phyloP scores from a whole-genome alignment of 2,113 vertebrate species.

The Ceyx melanurus region DNA sequence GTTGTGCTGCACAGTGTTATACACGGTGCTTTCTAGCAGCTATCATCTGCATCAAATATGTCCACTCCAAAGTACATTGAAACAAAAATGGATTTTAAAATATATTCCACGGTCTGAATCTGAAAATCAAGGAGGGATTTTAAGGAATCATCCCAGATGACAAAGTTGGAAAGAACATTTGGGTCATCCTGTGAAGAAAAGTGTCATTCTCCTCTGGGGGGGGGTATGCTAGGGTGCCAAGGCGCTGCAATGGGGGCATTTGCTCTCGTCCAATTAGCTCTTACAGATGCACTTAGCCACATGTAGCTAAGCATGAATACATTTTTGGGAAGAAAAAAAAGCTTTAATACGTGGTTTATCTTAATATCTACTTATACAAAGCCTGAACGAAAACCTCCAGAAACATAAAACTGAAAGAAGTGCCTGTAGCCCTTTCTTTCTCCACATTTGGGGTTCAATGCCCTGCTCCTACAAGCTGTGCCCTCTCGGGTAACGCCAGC shows the following conservation, averaged over 20 bases:
- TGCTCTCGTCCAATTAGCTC: background rate
- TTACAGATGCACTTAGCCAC: background rate
- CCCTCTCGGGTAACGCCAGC: accelerated
- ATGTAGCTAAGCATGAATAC: accelerated
- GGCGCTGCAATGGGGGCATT: accelerated
- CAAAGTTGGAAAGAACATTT: background rate
- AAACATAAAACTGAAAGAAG: accelerated
- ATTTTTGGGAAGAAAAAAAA: background rate
- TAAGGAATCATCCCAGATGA: background rate
- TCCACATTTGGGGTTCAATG: accelerated
- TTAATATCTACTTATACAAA: background rate
- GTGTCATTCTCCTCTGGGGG: accelerated
- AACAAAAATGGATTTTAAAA: background rate
- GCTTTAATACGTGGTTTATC: background rate
- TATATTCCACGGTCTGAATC: background rate
- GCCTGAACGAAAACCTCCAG: background rate
- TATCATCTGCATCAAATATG: background rate
- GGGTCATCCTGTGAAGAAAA: no score
- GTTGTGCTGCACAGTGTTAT: background rate
- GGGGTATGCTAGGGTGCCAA: accelerated
- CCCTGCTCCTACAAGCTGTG: background rate
- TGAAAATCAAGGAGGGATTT: background rate
- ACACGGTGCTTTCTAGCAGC: background rate
- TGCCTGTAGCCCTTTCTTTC: background rate
- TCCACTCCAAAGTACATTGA: background rate